These are phyloP conservation scores for Zapornia atra DNA, from an alignment of 2,113 vertebrate species.

Conservation along the genomic window DNA sequence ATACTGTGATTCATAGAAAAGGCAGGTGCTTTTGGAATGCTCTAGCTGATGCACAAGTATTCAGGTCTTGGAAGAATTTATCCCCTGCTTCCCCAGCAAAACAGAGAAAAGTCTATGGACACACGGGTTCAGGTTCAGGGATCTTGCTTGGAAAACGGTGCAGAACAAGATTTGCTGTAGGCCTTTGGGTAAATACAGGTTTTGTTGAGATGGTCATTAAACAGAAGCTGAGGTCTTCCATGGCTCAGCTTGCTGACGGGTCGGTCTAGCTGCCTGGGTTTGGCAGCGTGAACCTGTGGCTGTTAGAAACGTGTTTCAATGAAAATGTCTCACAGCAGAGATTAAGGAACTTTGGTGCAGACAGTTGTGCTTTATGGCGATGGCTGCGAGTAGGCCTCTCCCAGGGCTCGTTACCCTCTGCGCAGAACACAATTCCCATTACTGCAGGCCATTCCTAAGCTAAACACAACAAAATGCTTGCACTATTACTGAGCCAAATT, in stretches of 20 bases:
- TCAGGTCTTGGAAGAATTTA: background rate
- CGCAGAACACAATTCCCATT: constrained; percentile 13
- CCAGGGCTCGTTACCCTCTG: background rate
- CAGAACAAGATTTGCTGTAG: background rate
- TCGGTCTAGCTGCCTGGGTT: background rate
- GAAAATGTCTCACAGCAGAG: constrained; percentile 13
- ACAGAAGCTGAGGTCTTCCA: background rate
- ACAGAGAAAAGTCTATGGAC: background rate
- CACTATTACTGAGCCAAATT: background rate
- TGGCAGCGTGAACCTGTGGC: constrained; percentile 18
- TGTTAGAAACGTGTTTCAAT: constrained; percentile 21
- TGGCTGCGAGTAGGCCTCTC: background rate
- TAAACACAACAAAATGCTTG: background rate
- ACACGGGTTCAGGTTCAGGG: background rate
- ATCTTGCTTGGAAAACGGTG: background rate
- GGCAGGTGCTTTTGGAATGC: background rate
- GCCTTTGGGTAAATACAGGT: constrained; percentile 1
- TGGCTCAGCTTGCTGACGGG: background rate
- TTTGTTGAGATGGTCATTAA: background rate
- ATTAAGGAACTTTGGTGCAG: constrained; percentile 3
- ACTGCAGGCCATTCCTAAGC: background rate
- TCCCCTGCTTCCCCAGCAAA: background rate
- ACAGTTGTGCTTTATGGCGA: constrained; percentile 27
- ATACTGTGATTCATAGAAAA: background rate
- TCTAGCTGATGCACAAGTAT: background rate